A percentile compares a stretch with the other conserved stretches of the same genome.
Evolutionary conservation across 2,888 invertebrate genomes (phyloP).

Genomic region (Linyphia triangularis): DNA sequence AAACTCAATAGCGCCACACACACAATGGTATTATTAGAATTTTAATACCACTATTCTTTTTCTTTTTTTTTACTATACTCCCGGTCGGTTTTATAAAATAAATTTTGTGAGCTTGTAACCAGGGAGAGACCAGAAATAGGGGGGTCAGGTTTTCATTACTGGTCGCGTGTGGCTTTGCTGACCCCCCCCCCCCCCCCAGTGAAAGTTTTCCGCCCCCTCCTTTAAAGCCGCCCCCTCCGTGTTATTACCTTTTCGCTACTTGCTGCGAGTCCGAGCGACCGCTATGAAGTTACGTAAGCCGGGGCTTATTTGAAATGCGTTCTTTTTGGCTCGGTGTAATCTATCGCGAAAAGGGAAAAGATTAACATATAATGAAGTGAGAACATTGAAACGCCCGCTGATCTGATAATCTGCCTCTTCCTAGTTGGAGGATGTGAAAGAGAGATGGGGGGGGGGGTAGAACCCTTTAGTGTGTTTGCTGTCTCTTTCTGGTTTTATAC

Average conservation of each 20-base stretch:
- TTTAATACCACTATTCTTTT: conserved; percentile 57
- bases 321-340: conserved; percentile 47
- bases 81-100: conserved; percentile 66
- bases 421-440: not conserved
- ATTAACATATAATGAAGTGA: conserved; percentile 70
- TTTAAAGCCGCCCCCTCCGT: conserved; percentile 44
- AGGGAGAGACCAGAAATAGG: conserved; percentile 26
- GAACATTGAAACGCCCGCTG: conserved; percentile 19
- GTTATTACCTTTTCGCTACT: conserved; percentile 57
- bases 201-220: conserved; percentile 39
- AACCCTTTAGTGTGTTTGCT: not conserved
- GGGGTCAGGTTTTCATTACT: conserved; percentile 58
- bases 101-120: conserved; percentile 58
- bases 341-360: conserved; percentile 37
- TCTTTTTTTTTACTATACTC: conserved; percentile 36
- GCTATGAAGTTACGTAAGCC: conserved; percentile 61
- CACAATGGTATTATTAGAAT: conserved; percentile 67
- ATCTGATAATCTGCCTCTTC: conserved; percentile 60
- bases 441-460: not conserved
- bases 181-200: conserved; percentile 26
- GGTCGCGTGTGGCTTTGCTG: conserved; percentile 51
- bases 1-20: conserved; percentile 62
- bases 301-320: conserved; percentile 65
- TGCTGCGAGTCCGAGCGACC: conserved; percentile 56
- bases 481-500: too few relatives aligned